A percentile compares a stretch with the other conserved stretches of the same genome.
Conservation (phyloP, 2,797 vertebrate genomes). For the Microhierax caerulescens region DNA sequence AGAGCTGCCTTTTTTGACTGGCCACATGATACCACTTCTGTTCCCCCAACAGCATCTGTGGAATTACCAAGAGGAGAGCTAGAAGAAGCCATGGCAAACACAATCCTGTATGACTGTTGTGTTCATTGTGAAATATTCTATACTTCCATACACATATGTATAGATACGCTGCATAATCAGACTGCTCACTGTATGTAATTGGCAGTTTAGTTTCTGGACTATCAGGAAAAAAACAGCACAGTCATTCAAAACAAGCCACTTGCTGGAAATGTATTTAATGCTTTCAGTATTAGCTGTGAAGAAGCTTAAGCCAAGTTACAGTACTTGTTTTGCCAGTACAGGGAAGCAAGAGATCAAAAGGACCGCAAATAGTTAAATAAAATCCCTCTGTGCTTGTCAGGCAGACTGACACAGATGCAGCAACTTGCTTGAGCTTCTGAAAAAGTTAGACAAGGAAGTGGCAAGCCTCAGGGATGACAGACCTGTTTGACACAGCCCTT, state of each 20-base stretch:
- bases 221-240: neutral
- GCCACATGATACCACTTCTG: neutral
- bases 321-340: neutral
- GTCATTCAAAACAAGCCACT: neutral
- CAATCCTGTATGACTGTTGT: fast-evolving
- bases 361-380: constrained; percentile 26
- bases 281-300: neutral
- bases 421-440: neutral
- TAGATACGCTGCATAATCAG: neutral
- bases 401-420: neutral
- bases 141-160: too few relatives aligned
- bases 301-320: neutral
- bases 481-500: neutral
- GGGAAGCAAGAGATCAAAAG: constrained; percentile 8
- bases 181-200: neutral
- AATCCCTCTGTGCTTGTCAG: neutral
- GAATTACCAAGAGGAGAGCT: neutral
- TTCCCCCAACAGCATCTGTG: neutral
- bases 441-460: neutral
- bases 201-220: neutral
- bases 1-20: neutral
- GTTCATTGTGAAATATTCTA: neutral
- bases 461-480: neutral
- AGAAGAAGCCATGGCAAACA: neutral
- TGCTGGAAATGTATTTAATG: neutral